Percentiles rank a stretch among this genome's conserved stretches.
These are phyloP conservation scores for Agrotis exclamationis DNA, from an alignment of 2,888 invertebrate genomes.

Conservation along the genomic window DNA sequence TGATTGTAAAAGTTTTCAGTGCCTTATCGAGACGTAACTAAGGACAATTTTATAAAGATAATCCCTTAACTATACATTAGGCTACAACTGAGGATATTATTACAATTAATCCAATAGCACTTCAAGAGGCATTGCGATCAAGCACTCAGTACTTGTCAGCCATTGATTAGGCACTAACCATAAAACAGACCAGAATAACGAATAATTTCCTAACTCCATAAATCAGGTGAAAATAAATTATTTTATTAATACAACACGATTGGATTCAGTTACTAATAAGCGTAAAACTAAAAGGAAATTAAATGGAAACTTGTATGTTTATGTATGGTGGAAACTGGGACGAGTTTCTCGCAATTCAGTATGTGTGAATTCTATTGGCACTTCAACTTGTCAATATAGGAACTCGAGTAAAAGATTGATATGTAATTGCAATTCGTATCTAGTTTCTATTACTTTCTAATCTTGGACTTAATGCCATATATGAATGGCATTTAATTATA, in stretches of 20 bases:
- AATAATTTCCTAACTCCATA: slow-evolving; percentile 18
- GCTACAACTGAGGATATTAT: background rate
- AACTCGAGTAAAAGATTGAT: slow-evolving; percentile 55
- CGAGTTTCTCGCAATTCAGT: slow-evolving; percentile 47
- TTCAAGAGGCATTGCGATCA: background rate
- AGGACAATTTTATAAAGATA: background rate
- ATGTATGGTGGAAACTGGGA: slow-evolving; percentile 33
- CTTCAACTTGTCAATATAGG: slow-evolving; percentile 52
- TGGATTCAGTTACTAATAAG: slow-evolving; percentile 20
- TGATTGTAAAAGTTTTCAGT: background rate
- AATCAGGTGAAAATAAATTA: slow-evolving; percentile 31
- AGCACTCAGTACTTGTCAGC: slow-evolving; percentile 1
- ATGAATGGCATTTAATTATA: slow-evolving; percentile 37
- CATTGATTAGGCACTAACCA: slow-evolving; percentile 6
- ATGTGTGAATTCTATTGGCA: slow-evolving; percentile 46
- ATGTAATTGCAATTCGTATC: slow-evolving; percentile 44
- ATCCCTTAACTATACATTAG: background rate
- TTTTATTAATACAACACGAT: slow-evolving; percentile 29
- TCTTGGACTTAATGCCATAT: slow-evolving; percentile 17
- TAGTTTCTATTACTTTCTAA: slow-evolving; percentile 54
- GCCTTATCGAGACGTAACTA: background rate
- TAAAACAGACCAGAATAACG: slow-evolving; percentile 10
- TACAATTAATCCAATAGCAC: slow-evolving; percentile 4
- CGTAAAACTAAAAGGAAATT: slow-evolving; percentile 42
- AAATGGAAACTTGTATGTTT: slow-evolving; percentile 37